A percentile compares a stretch with the other conserved stretches of the same genome.
phyloP scores from a whole-genome alignment of 1,140 invertebrate species.

The Geopemphigus sp. region DNA sequence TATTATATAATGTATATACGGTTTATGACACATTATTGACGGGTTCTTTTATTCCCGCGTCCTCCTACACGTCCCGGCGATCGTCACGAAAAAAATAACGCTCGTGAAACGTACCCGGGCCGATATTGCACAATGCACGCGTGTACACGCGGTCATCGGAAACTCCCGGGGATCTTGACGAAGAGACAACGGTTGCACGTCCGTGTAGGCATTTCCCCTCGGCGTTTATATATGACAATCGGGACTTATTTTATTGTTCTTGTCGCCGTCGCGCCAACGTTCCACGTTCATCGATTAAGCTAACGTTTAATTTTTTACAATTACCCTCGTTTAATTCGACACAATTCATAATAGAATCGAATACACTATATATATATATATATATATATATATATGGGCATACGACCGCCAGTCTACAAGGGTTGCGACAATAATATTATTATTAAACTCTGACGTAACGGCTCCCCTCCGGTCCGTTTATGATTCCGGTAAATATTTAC shows the following conservation, averaged over 20 bases:
- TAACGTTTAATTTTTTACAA: too few relatives aligned
- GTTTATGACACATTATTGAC: conserved; percentile 30
- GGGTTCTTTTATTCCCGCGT: conserved; percentile 18
- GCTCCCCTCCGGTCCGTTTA: background rate
- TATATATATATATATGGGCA: too few relatives aligned
- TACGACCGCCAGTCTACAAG: background rate
- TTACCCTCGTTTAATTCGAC: too few relatives aligned
- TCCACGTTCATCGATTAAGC: too few relatives aligned
- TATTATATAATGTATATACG: background rate
- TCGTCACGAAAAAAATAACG: background rate
- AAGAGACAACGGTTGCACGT: too few relatives aligned
- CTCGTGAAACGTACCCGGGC: background rate
- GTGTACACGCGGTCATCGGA: background rate
- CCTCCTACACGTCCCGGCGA: conserved; percentile 13
- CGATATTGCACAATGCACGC: background rate
- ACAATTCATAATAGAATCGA: too few relatives aligned
- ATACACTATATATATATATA: too few relatives aligned
- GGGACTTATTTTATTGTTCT: too few relatives aligned
- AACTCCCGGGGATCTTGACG: too few relatives aligned
- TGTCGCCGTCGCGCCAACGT: too few relatives aligned
- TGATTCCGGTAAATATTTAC: conserved; percentile 35
- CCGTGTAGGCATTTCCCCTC: too few relatives aligned
- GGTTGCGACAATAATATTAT: background rate
- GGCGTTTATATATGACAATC: too few relatives aligned
- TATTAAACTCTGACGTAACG: conserved; percentile 29